Conservation (phyloP, 2,113 vertebrate species). For the Martes martes region DNA sequence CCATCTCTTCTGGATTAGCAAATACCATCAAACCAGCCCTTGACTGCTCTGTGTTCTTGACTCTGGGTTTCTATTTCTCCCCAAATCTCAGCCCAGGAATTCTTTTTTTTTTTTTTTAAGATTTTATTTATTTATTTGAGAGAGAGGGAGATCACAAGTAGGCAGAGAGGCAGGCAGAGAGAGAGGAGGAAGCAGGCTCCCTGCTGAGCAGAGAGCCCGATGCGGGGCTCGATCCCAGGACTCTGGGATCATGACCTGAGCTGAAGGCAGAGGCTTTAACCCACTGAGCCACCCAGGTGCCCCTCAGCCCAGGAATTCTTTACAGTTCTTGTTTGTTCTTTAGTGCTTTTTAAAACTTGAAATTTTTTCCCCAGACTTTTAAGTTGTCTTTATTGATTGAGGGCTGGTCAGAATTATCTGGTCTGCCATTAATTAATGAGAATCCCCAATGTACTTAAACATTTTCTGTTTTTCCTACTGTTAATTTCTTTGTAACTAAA, state of each 20-base stretch:
- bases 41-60: neutral
- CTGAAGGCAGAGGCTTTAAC: no score
- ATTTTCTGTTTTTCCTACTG: neutral
- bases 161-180: no score
- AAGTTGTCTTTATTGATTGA: neutral
- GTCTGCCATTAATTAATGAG: neutral
- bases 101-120: neutral
- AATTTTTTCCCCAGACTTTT: neutral
- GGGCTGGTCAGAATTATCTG: neutral
- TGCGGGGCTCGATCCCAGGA: no score
- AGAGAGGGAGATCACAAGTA: no score
- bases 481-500: conserved; percentile 4
- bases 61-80: neutral
- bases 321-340: neutral
- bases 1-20: neutral
- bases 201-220: no score
- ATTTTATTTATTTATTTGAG: no score
- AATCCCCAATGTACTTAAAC: neutral
- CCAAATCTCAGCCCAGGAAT: neutral
- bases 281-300: no score
- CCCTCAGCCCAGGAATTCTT: neutral
- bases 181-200: no score
- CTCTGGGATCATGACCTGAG: no score
- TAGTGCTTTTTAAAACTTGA: neutral
- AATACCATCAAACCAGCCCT: neutral